These are phyloP conservation scores for Halisarca cf. caerulea DNA, from an alignment of 37 sponge, comb jelly and placozoan species.

Conservation along the genomic window DNA sequence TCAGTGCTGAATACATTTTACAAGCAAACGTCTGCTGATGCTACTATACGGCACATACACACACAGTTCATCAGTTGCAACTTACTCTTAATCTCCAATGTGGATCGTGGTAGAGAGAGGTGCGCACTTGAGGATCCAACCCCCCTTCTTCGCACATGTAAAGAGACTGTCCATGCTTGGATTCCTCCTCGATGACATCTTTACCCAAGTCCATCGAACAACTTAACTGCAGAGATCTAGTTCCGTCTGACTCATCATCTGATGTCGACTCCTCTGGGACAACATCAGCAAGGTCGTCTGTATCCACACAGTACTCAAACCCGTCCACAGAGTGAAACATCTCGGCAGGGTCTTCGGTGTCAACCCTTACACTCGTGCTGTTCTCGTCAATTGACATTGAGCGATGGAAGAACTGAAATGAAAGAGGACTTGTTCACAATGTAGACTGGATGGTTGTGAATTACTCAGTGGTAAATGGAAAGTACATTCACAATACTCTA, in stretches of 20 bases:
- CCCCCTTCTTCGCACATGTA: slow-evolving; percentile 18
- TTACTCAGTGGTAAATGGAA: no score
- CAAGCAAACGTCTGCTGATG: no score
- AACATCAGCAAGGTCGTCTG: background rate
- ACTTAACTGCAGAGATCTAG: background rate
- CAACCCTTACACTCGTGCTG: background rate
- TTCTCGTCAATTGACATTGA: background rate
- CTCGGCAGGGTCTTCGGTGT: background rate
- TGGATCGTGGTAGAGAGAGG: slow-evolving; percentile 38
- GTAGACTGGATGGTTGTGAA: no score
- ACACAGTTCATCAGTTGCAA: no score
- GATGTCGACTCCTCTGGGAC: slow-evolving; percentile 21
- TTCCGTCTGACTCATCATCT: slow-evolving; percentile 20
- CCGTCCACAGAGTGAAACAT: background rate
- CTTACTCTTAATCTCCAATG: slow-evolving; percentile 47
- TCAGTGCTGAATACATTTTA: no score
- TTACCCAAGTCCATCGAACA: slow-evolving; percentile 47
- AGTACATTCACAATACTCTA: no score
- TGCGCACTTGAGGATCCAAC: slow-evolving; percentile 33
- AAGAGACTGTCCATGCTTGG: background rate
- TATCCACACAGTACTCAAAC: background rate
- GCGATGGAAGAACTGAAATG: background rate
- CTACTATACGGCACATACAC: no score
- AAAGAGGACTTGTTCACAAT: background rate
- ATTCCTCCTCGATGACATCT: slow-evolving; percentile 33